Evolutionary conservation across 2,888 invertebrate species (phyloP).

Genomic region (Pterostichus niger): DNA sequence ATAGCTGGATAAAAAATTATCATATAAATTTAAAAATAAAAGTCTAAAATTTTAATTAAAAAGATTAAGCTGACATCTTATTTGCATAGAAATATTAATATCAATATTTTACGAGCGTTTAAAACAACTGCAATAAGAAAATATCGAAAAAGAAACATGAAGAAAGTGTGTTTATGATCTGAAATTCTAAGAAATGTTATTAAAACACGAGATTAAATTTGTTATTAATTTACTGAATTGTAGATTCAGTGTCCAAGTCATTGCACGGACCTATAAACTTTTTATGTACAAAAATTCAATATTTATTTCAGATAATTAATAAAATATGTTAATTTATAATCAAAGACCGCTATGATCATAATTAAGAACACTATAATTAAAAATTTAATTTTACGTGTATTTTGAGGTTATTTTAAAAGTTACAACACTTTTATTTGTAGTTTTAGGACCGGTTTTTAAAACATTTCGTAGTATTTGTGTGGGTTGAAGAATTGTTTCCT

Average conservation of each 20-base stretch:
- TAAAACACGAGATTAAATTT: constrained; percentile 4
- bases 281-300: not conserved
- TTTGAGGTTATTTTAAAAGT: constrained; percentile 22
- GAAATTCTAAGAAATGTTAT: constrained; percentile 33
- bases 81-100: constrained; percentile 66
- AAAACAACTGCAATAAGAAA: constrained; percentile 52
- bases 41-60: constrained; percentile 61
- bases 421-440: constrained; percentile 17
- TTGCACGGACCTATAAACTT: not conserved
- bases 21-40: constrained; percentile 65
- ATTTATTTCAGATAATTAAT: not conserved
- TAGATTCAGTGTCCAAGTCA: not conserved
- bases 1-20: constrained; percentile 58
- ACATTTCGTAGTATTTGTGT: constrained; percentile 26
- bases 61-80: constrained; percentile 58
- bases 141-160: constrained; percentile 10
- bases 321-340: constrained; percentile 17
- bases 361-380: constrained; percentile 10
- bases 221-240: constrained; percentile 16
- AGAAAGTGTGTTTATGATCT: constrained; percentile 28
- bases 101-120: constrained; percentile 60
- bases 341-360: not conserved
- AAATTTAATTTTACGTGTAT: constrained; percentile 14
- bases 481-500: constrained; percentile 44
- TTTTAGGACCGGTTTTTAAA: constrained; percentile 51